phyloP scores from a whole-genome alignment of 2,113 vertebrate species.

The Cochlearius cochlearius region DNA sequence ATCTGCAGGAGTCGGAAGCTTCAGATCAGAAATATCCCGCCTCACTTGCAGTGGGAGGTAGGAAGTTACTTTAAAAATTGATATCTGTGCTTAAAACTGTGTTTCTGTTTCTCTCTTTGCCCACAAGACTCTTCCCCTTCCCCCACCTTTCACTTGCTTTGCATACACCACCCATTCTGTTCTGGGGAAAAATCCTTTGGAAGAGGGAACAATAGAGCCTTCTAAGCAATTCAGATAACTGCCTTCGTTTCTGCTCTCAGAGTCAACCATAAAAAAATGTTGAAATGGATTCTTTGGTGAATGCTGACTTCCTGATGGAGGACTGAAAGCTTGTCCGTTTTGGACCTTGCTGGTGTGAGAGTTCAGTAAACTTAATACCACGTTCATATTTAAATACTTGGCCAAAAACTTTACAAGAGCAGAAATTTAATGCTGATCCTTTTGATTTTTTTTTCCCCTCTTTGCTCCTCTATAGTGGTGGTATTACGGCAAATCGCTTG shows the following conservation, averaged over 20 bases:
- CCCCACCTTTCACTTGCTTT: slow-evolving; percentile 36
- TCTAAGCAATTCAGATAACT: slow-evolving; percentile 67
- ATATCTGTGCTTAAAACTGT: slow-evolving; percentile 7
- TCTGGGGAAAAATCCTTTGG: slow-evolving; percentile 57
- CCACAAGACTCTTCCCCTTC: slow-evolving; percentile 42
- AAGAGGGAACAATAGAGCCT: slow-evolving; percentile 60
- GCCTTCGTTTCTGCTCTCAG: slow-evolving; percentile 44
- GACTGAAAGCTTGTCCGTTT: background rate
- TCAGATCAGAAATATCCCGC: slow-evolving; percentile 94
- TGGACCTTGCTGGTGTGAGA: background rate
- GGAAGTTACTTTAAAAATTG: slow-evolving; percentile 59
- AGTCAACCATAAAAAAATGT: slow-evolving; percentile 61
- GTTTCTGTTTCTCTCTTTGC: slow-evolving; percentile 31
- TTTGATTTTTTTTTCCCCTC: background rate
- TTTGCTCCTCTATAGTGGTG: background rate
- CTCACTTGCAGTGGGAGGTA: slow-evolving; percentile 97
- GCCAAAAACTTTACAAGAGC: background rate
- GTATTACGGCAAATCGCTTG: background rate
- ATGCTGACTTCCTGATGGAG: slow-evolving; percentile 39
- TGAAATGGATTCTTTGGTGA: slow-evolving; percentile 57
- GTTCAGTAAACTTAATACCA: background rate
- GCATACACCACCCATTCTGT: slow-evolving; percentile 53
- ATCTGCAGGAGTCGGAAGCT: slow-evolving; percentile 89
- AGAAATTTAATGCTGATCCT: background rate
- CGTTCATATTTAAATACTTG: background rate